phyloP scores from a whole-genome alignment of 2,888 invertebrate species.

The Drosophila nigritarsus region DNA sequence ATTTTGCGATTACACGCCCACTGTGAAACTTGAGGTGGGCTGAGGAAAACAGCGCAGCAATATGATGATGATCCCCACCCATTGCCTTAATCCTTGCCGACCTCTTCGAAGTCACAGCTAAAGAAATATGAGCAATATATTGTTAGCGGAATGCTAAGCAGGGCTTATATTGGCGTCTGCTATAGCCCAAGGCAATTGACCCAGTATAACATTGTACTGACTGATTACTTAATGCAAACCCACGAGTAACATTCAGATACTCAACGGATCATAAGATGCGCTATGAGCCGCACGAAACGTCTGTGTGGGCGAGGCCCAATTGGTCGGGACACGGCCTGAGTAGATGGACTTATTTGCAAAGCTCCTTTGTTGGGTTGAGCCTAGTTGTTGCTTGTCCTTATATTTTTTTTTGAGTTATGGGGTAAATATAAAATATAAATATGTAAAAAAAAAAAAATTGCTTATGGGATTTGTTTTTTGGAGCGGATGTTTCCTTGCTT shows the following conservation, averaged over 20 bases:
- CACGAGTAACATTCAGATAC: conserved; percentile 87
- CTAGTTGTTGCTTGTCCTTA: not conserved
- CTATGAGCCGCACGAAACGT: conserved; percentile 87
- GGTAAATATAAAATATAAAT: not conserved
- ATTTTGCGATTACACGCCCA: conserved; percentile 54
- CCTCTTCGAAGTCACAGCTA: conserved; percentile 85
- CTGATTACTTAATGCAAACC: conserved; percentile 89
- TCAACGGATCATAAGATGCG: conserved; percentile 85
- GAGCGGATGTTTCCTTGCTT: not conserved
- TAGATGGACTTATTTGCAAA: not conserved
- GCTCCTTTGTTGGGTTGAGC: not conserved
- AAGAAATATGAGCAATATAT: conserved; percentile 89
- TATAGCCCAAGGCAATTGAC: conserved; percentile 87
- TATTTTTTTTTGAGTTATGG: not conserved
- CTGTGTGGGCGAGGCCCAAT: conserved; percentile 92
- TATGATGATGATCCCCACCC: not conserved
- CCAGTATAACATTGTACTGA: conserved; percentile 89
- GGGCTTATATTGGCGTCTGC: conserved; percentile 84
- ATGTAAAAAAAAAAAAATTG: not conserved
- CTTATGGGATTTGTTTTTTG: accelerated
- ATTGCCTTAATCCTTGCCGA: conserved; percentile 68
- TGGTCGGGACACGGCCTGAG: conserved; percentile 86
- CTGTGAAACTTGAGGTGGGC: conserved; percentile 49
- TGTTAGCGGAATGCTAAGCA: conserved; percentile 89
- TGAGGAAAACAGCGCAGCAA: conserved; percentile 54